These are phyloP conservation scores for Temnothorax unifasciatus DNA, from an alignment of 2,888 invertebrate genomes.

Conservation along the genomic window DNA sequence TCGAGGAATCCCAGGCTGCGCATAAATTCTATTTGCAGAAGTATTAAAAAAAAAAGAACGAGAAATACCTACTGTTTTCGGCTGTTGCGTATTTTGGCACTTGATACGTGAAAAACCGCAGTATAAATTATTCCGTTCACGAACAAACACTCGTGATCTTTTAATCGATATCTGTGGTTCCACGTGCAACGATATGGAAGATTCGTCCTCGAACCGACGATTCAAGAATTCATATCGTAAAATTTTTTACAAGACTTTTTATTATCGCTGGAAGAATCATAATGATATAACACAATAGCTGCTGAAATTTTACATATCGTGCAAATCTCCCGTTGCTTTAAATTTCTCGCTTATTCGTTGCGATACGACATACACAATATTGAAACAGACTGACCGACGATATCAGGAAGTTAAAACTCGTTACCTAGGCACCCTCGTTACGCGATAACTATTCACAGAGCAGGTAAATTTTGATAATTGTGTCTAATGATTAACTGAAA, in stretches of 20 bases:
- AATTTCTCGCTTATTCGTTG: neutral
- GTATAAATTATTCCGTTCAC: constrained; percentile 3
- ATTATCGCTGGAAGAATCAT: neutral
- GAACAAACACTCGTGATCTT: neutral
- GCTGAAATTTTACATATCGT: neutral
- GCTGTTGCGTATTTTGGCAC: neutral
- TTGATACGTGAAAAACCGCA: neutral
- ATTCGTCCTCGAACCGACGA: neutral
- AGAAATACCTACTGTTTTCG: neutral
- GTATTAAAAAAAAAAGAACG: neutral
- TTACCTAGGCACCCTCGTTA: constrained; percentile 16
- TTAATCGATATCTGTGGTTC: neutral
- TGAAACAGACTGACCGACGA: neutral
- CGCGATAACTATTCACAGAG: neutral
- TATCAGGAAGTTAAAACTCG: neutral
- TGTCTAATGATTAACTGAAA: neutral
- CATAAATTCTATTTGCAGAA: neutral
- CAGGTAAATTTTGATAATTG: neutral
- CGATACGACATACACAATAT: neutral
- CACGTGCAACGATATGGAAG: neutral
- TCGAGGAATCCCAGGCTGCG: neutral
- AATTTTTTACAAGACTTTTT: constrained; percentile 8
- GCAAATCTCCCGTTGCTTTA: neutral
- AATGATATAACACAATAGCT: neutral
- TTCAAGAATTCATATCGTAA: neutral